Percentiles rank a stretch among this genome's conserved stretches.
Evolutionary conservation across 2,113 vertebrate genomes (phyloP).

Genomic region (Oryzias celebensis): DNA sequence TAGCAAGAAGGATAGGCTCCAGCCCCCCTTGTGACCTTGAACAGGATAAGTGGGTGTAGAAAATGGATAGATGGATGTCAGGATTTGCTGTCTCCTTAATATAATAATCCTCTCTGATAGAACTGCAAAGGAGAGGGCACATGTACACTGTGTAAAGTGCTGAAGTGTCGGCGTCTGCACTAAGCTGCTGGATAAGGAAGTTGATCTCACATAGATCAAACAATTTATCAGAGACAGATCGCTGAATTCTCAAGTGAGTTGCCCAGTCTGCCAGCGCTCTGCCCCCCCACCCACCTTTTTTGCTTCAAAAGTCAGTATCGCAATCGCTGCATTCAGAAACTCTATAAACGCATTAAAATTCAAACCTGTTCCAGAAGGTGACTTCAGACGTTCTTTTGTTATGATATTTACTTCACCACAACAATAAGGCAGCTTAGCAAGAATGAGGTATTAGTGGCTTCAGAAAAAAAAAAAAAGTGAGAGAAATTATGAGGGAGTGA

Average conservation of each 20-base stretch:
- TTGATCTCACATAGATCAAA: constrained; percentile 41
- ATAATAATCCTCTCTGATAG: neutral
- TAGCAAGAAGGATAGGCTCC: neutral
- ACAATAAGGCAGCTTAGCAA: constrained; percentile 18
- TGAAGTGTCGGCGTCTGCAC: constrained; percentile 32
- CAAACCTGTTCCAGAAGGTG: constrained; percentile 2
- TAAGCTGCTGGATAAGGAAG: constrained; percentile 28
- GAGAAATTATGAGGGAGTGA: constrained; percentile 55
- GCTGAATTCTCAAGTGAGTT: constrained; percentile 36
- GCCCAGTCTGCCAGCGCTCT: constrained; percentile 23
- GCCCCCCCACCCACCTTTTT: neutral
- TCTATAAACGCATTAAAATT: constrained; percentile 12
- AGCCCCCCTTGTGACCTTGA: neutral
- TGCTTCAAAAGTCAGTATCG: constrained; percentile 7
- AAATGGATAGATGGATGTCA: neutral
- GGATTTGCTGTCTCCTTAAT: neutral
- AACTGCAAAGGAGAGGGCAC: constrained; percentile 5
- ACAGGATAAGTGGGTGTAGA: neutral
- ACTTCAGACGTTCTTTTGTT: constrained; percentile 8
- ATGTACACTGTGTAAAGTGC: constrained; percentile 14
- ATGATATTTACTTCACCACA: constrained; percentile 21
- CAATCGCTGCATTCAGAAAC: constrained; percentile 23
- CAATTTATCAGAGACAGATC: constrained; percentile 38
- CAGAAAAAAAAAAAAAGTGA: constrained; percentile 46
- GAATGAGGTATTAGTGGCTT: constrained; percentile 20